Percentiles rank a stretch among this genome's conserved stretches.
These are phyloP conservation scores for Zeugodacus cucurbitae DNA, from an alignment of 1,140 invertebrate species.

Conservation along the genomic window DNA sequence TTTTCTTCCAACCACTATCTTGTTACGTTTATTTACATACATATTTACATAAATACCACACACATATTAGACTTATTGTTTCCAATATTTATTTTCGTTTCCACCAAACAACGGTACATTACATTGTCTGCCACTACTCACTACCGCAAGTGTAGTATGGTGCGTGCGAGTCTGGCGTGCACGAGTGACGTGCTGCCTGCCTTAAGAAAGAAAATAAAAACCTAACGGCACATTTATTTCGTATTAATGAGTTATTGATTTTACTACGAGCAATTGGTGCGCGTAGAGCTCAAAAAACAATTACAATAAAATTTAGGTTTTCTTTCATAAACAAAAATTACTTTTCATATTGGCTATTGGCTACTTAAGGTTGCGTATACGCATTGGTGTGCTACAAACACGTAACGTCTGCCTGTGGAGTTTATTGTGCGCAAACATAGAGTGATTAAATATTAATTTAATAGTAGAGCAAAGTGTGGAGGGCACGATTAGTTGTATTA, in stretches of 20 bases:
- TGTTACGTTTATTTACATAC: not conserved
- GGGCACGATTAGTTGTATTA: too few species aligned
- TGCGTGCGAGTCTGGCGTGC: not conserved
- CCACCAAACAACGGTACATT: not conserved
- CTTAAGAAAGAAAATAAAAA: not conserved
- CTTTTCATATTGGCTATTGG: not conserved
- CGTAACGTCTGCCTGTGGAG: not conserved
- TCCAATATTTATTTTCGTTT: not conserved
- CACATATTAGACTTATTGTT: not conserved
- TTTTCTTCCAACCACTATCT: too few species aligned
- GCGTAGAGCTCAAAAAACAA: not conserved
- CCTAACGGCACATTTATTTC: not conserved
- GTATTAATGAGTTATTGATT: conserved; percentile 11
- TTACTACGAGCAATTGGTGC: not conserved
- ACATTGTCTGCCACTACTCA: not conserved
- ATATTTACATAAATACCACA: not conserved
- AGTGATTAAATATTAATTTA: too few species aligned
- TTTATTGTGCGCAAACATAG: not conserved
- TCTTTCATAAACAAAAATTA: not conserved
- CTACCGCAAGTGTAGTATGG: not conserved
- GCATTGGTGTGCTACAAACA: not conserved
- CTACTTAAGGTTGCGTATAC: not conserved
- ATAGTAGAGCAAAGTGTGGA: too few species aligned
- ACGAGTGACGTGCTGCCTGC: not conserved
- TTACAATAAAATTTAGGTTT: not conserved